Evolutionary conservation across 1,140 invertebrate species (phyloP), one percentile per base, ranked within the genome.

Genomic region (Anoplolepis gracilipes): DNA sequence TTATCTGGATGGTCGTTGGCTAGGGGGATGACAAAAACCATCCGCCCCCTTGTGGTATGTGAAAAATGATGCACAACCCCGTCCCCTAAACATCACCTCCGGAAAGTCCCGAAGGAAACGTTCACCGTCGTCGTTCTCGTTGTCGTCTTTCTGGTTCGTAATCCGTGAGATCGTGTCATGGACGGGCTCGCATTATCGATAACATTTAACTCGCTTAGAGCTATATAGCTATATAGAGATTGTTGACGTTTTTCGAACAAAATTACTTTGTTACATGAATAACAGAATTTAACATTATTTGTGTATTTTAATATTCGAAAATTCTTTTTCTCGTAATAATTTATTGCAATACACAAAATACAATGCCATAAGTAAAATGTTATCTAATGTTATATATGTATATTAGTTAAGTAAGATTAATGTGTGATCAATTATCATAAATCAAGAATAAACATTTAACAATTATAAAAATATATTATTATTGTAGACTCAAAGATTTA

Each of bases 21-120:
- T 86, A 89, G 78, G 90, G 92, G 89, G 92, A 90, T 89, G 87
- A 91, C 92, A 94, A 94, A 94, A 94, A 94, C 92, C 92, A 89
- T 91, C 91, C 94, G 92, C 94, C 93, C 93, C 93, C 92, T 93
- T 91, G 92, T 92, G 92, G 92, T 94, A 94, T 93, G 93, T 94
- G 94, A 94, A 94, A 94, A 94, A 94, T 94, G 94, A 94, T 94
- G 93, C 93, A 94, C 92, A 93, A 90, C 94, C 92, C 93, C 92
- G 91, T 93, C 91, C 92, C 90, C 89, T 86, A 88, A 86, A 78
- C 78, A 84, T 78, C 89, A 75, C 85, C 62, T 82, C 85, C 85
- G 88, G 89, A 93, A 91, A 92, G 92, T 93, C 92, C 93, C 91
- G 90, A 90, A 93, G 92, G 92, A 94, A 92, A 91, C 82, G 65